A percentile compares a stretch with the other conserved stretches of the same genome.
These are phyloP conservation scores for Mugil cephalus DNA, from an alignment of 2,113 vertebrate genomes.

Conservation along the genomic window DNA sequence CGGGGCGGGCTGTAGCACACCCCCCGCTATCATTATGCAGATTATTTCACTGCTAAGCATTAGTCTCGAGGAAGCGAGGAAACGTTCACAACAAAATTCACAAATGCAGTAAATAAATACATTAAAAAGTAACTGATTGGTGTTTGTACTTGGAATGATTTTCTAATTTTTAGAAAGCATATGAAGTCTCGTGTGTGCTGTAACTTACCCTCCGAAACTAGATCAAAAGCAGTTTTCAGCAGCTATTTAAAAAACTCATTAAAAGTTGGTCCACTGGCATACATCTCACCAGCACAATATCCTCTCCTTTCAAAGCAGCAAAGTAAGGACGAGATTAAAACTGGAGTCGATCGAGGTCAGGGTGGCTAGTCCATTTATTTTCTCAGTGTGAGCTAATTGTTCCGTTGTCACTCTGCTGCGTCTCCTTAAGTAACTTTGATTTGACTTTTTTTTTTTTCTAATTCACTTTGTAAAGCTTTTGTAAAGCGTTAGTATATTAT, in stretches of 20 bases:
- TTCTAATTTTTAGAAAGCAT: constrained; percentile 38
- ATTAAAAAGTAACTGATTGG: no score
- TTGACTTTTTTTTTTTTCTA: no score
- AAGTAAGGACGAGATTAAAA: constrained; percentile 30
- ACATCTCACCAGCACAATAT: constrained; percentile 38
- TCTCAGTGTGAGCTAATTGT: neutral
- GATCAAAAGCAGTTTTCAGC: constrained; percentile 42
- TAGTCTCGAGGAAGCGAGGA: neutral
- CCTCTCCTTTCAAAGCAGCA: constrained; percentile 9
- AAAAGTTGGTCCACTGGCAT: constrained; percentile 44
- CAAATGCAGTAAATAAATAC: no score
- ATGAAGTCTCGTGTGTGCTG: constrained; percentile 1
- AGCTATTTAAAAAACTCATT: constrained; percentile 56
- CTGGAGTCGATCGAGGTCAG: constrained; percentile 25
- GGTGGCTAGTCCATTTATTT: constrained; percentile 1
- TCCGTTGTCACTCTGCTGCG: no score
- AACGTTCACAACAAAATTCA: neutral
- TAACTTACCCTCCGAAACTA: constrained; percentile 37
- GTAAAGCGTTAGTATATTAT: no score
- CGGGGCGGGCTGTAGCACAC: neutral
- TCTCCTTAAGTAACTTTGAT: no score
- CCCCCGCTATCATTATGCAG: neutral
- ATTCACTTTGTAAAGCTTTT: no score
- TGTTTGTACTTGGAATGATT: no score
- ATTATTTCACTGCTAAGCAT: constrained; percentile 10